Conservation (phyloP, 2,113 vertebrate genomes). For the Cyanoliseus patagonus region DNA sequence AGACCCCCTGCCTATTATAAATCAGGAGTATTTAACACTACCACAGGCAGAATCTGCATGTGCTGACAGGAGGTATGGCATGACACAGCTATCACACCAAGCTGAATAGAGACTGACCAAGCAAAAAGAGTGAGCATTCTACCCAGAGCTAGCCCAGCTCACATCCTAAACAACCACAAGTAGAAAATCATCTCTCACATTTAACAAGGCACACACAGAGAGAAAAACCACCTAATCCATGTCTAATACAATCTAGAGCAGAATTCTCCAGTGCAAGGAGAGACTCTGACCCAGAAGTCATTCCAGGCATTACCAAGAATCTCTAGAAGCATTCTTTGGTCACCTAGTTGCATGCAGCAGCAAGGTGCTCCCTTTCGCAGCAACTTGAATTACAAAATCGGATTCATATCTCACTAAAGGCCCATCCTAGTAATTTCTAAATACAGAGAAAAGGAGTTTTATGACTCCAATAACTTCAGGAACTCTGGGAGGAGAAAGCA, state of each 20-base stretch:
- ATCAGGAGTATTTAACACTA: background rate
- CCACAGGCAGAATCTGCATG: background rate
- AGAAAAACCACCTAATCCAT: background rate
- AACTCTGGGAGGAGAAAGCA: background rate
- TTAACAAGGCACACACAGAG: background rate
- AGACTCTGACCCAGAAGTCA: background rate
- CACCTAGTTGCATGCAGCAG: background rate
- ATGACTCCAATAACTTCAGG: background rate
- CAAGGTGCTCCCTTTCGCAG: rapidly evolving
- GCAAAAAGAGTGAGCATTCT: background rate
- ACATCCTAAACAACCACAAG: background rate
- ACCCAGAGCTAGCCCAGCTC: background rate
- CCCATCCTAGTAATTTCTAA: background rate
- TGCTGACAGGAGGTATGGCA: background rate
- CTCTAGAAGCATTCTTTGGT: background rate
- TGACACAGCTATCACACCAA: background rate
- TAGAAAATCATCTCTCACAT: background rate
- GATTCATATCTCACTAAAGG: background rate
- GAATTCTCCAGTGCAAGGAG: background rate
- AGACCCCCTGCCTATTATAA: background rate
- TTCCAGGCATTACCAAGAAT: background rate
- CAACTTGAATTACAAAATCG: background rate
- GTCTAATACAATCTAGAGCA: background rate
- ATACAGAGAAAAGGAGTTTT: background rate
- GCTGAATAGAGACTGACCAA: background rate